Evolutionary conservation across 2,888 invertebrate genomes (phyloP).

Genomic region (Brenthis ino): DNA sequence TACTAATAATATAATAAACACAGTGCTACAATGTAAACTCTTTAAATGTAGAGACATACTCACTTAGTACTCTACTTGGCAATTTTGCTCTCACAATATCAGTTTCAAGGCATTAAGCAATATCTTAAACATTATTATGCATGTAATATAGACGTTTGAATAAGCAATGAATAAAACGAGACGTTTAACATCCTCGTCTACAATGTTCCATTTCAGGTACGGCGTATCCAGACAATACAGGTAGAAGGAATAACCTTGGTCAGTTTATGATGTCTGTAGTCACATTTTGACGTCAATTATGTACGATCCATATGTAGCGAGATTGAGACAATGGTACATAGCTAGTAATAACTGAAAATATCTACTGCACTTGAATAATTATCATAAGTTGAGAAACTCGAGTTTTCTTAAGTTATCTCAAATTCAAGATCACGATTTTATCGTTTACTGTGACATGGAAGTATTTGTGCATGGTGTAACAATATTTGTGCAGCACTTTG

Average conservation of each 20-base stretch:
- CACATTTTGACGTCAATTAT: conserved; percentile 42
- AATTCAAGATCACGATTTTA: conserved; percentile 48
- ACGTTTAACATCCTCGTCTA: not conserved
- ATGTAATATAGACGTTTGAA: conserved; percentile 1
- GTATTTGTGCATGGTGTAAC: conserved; percentile 54
- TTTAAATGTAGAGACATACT: not conserved
- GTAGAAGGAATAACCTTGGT: conserved; percentile 41
- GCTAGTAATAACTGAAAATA: not conserved
- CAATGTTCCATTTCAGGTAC: conserved; percentile 5
- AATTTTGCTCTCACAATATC: too few species aligned
- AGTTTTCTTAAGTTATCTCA: conserved; percentile 41
- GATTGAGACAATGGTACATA: too few species aligned
- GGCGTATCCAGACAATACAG: conserved; percentile 18
- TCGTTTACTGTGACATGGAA: conserved; percentile 46
- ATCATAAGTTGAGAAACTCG: conserved; percentile 30
- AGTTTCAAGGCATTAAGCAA: not conserved
- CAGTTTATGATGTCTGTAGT: conserved; percentile 37
- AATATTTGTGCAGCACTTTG: conserved; percentile 65
- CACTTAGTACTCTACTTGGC: too few species aligned
- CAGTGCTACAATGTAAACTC: not conserved
- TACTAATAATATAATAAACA: not conserved
- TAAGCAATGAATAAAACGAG: conserved; percentile 3
- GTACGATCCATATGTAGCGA: conserved; percentile 44
- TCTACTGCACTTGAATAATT: conserved; percentile 31
- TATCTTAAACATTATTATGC: not conserved